These are phyloP conservation scores for Ammospiza maritima DNA, from an alignment of 2,797 vertebrate genomes.

Conservation along the genomic window DNA sequence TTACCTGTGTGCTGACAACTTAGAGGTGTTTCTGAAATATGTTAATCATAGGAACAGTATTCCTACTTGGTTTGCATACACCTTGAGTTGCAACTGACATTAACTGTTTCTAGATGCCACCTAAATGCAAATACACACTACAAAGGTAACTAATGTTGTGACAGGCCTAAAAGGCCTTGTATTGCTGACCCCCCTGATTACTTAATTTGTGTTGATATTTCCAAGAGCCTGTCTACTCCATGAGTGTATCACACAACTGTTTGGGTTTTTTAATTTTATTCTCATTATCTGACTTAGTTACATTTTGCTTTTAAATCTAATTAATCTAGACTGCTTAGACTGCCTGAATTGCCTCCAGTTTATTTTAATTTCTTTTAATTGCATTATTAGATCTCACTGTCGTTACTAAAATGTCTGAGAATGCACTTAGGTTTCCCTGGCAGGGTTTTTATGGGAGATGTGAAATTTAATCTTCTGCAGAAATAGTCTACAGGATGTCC, in stretches of 20 bases:
- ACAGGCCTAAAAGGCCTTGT: background rate
- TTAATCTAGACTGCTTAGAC: background rate
- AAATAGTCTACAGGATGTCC: background rate
- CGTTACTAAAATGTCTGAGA: background rate
- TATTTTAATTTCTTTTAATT: slow-evolving; percentile 26
- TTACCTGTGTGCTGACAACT: background rate
- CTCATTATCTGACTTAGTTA: background rate
- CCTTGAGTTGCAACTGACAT: background rate
- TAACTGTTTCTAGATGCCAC: background rate
- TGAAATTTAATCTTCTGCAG: background rate
- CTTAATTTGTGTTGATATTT: background rate
- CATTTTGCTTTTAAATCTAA: background rate
- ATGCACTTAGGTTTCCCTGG: background rate
- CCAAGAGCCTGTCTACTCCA: background rate
- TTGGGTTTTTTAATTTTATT: background rate
- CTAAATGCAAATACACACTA: background rate
- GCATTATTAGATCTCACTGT: background rate
- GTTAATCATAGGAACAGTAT: background rate
- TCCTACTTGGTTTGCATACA: background rate
- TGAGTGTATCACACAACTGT: background rate
- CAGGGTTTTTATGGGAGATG: background rate
- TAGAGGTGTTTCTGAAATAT: background rate
- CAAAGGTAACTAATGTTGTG: background rate
- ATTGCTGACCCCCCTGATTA: background rate
- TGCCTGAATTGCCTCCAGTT: background rate